A percentile compares a stretch with the other conserved stretches of the same genome.
Evolutionary conservation across 2,113 vertebrate species (phyloP).

Genomic region (Madoqua kirkii): DNA sequence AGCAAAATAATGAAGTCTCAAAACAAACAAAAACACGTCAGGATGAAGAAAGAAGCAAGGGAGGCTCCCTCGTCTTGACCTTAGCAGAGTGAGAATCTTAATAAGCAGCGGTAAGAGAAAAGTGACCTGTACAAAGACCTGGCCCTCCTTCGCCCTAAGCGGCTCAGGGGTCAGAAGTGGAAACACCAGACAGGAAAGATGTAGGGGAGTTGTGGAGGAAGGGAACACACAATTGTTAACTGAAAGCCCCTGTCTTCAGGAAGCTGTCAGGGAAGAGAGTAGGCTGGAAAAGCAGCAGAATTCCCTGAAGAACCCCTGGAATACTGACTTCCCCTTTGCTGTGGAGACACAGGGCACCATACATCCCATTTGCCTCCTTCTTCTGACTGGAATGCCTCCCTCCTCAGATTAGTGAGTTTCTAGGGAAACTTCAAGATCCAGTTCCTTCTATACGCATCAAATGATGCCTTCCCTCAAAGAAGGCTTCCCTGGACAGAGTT

Average conservation of each 20-base stretch:
- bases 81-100: background rate
- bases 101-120: background rate
- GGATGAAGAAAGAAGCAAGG: background rate
- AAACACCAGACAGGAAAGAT: background rate
- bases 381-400: background rate
- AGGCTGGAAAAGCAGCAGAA: background rate
- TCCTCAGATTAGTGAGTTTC: background rate
- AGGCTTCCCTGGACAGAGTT: background rate
- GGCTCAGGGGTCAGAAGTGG: background rate
- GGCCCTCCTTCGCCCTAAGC: background rate
- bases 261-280: background rate
- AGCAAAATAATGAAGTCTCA: constrained; percentile 4
- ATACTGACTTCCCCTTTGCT: background rate
- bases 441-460: background rate
- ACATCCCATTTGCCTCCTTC: background rate
- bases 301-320: background rate
- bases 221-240: background rate
- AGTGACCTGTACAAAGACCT: background rate
- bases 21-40: background rate
- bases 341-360: background rate
- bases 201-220: background rate
- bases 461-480: background rate
- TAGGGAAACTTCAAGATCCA: background rate
- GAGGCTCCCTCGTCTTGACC: background rate
- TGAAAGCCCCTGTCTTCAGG: background rate